Evolutionary conservation across 2,113 vertebrate species (phyloP).

Genomic region (Chionomys nivalis): DNA sequence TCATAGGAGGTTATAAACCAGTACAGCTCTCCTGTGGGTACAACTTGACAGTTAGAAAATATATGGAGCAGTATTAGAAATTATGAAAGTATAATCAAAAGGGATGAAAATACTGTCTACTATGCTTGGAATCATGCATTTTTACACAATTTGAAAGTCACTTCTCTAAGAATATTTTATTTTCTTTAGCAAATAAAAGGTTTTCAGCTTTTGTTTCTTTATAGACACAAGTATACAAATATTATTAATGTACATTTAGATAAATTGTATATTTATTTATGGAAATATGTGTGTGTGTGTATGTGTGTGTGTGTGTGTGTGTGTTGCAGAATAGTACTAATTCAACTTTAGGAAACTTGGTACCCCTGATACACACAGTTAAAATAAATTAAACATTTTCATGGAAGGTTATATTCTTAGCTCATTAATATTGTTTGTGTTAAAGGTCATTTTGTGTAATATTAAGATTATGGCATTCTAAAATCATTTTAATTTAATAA

Average conservation of each 20-base stretch:
- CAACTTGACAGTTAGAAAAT: slow-evolving; percentile 20
- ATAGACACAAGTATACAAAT: not conserved
- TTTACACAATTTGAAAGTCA: not conserved
- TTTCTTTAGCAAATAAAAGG: not conserved
- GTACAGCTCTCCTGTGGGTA: not conserved
- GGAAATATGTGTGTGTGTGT: not conserved
- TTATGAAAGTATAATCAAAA: not conserved
- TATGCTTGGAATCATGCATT: not conserved
- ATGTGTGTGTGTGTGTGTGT: not conserved
- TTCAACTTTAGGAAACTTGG: not conserved
- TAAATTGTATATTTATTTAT: not conserved
- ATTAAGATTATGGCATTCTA: not conserved
- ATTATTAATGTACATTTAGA: not conserved
- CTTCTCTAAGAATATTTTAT: not conserved
- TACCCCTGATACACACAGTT: not conserved
- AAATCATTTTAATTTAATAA: not conserved
- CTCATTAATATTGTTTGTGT: not conserved
- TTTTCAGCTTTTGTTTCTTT: not conserved
- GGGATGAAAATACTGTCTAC: not conserved
- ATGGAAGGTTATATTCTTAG: not conserved
- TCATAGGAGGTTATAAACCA: not conserved
- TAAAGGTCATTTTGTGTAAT: not conserved
- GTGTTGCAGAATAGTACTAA: not conserved
- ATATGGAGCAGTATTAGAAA: not conserved
- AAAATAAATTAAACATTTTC: not conserved